Evolutionary conservation across 2,888 invertebrate genomes (phyloP), one percentile per base, ranked within the genome.

Genomic region (Teleiodes luculella): DNA sequence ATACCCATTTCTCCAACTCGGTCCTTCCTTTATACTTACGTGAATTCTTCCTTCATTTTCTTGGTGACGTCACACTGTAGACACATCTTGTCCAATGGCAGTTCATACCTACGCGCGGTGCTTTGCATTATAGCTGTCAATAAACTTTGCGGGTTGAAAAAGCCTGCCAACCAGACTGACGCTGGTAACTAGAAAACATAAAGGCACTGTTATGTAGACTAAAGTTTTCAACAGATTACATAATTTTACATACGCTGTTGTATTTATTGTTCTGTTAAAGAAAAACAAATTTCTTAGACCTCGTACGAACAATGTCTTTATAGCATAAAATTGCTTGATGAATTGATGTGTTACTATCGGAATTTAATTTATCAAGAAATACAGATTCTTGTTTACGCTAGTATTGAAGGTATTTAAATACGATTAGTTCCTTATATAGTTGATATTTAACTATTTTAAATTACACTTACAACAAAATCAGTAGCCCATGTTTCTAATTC

Each of bases 101-200:
- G 90, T 78, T 90, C 96, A 92, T 97, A 96, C 74, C 95, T 94
- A 30, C 98, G 91, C 0, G 98, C 98, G 30, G 98, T 98, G 70
- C 97, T 97, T 86, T 98, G 98, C 98, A 98, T 98, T 70, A 98
- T 98, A 47, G 98, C 98, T 0, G 98, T 98, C 55, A 98, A 86
- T 68, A 98, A 92, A 36, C 97, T 97, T 84, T 98, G 98, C 0
- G 98, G 98, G 83, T 98, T 98, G 90, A 98, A 98, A 86, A 98
- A 97, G n/a, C 98, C 98, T 11, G 96, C 97, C 58, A 98, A 87
- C 98, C 98, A 98, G 13, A 98, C 97, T 39, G 96, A 96, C 1
- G 97, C 92, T 33, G 98, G 97, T 55, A 98, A 86, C 96, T 96
- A 68, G 39, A 80, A 72, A 13, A 10, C 28, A 30, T 24, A 45